Conservation (phyloP, 1,140 invertebrate genomes). For the Ruditapes philippinarum region DNA sequence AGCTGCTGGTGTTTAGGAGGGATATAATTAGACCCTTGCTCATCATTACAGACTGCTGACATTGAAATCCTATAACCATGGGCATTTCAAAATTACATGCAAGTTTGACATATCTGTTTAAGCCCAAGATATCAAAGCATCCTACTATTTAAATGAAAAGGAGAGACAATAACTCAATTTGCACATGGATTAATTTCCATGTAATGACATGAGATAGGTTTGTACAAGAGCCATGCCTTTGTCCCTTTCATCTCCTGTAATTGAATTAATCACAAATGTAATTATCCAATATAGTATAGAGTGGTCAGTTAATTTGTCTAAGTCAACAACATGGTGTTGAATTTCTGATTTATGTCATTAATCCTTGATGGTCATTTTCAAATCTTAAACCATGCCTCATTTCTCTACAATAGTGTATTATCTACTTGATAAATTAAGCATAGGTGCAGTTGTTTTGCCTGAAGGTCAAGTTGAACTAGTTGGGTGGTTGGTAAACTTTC, state of each 20-base stretch:
- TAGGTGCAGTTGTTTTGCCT: not conserved
- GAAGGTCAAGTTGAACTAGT: not conserved
- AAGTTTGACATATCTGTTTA: no score
- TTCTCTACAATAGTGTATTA: not conserved
- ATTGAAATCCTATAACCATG: no score
- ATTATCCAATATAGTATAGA: conserved; percentile 16
- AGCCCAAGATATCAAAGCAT: no score
- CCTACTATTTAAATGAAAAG: no score
- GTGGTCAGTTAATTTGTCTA: conserved; percentile 40
- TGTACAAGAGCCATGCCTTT: not conserved
- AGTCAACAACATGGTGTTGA: conserved; percentile 37
- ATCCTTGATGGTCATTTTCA: not conserved
- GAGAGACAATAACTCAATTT: no score
- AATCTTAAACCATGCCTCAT: not conserved
- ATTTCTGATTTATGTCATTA: conserved; percentile 45
- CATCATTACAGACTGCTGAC: no score
- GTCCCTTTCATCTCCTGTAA: not conserved
- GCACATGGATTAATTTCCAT: not conserved
- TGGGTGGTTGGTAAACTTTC: conserved; percentile 1
- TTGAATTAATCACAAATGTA: conserved; percentile 13
- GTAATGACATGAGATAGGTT: not conserved
- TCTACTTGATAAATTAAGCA: not conserved
- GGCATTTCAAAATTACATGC: no score
- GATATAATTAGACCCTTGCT: no score
- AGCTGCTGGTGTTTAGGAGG: no score